Base-by-base conservation (phyloP, 2,888 invertebrate genomes). In the Oscheius sp. region DNA sequence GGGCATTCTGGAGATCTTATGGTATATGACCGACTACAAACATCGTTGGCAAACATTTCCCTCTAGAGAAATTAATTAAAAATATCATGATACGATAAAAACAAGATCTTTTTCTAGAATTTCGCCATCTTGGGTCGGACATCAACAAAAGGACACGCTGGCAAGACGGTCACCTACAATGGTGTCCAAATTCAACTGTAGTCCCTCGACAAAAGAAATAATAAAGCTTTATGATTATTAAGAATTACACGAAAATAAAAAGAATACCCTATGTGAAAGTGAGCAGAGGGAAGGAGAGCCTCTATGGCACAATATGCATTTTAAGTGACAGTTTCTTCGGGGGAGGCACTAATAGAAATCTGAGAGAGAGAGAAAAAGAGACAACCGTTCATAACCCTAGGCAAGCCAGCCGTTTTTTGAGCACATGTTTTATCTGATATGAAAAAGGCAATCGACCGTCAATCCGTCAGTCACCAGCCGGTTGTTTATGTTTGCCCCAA, bases 401-500 rank as follows among this genome's bases (percentile, higher is more conserved):
- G 35, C 35, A 35, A 35, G 35, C 35, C 35, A 35, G 35, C 35
- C 35, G 35, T 35, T 35, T 35, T 35, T 35, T 35, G 35, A 35
- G 35, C 35, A 35, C 35, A 9, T 35, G 35, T 35, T n/a, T n/a
- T n/a, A 35, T 35, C 35, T 35, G 35, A 35, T 35, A 35, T 35
- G 35, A 35, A 9, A n/a, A 9, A 9, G 35, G 35, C 35, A 35
- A 9, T 3, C 5, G 35, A n/a, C n/a, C n/a, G n/a, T n/a, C n/a
- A n/a, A n/a, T n/a, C n/a, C n/a, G n/a, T 61, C 45, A 61, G 25
- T 61, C 61, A 12, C 61, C 61, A 21, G 61, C 61, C 5, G 61
- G 61, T 21, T 61, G n/a, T 90, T 95, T 95, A 89, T 95, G 94
- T 81, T 92, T 92, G 76, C 95, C 94, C 99, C 99, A 99, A 73